Evolutionary conservation across 1,140 invertebrate genomes (phyloP), one percentile per base, ranked within the genome.

Genomic region (Drosophila virilis): DNA sequence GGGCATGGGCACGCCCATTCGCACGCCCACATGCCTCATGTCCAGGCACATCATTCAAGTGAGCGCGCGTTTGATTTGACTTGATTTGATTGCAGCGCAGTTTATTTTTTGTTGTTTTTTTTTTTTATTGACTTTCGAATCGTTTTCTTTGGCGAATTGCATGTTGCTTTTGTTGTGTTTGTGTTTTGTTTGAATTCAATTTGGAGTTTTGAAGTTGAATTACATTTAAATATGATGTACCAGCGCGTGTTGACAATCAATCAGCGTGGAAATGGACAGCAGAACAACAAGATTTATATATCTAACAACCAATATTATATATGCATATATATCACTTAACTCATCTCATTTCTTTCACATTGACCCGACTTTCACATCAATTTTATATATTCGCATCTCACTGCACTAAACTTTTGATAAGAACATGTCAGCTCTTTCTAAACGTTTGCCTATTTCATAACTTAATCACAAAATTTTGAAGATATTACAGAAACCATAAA

Each of bases 31-130:
- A 68, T 55, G 68, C 62, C 66, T 69, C 72, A 82, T 66, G 66
- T 55, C 72, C 73, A 78, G 73, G 62, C 62, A 58, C 81, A 90
- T 78, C 89, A 91, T 80, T 71, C 90, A 91, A 91, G 90, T 91
- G 91, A 91, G 90, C 69, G 73, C 74, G 83, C 83, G 80, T 74
- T 75, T 74, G 69, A 73, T 77, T 75, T 67, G 46, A 52, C 45
- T 80, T 61, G 58, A 55, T 69, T 80, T 67, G 61, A 71, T 78
- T 78, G 59, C 59, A 38, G 74, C 72, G 74, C 74, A 57, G 64
- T 67, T 76, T n/a, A 33, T 51, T 43, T 54, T 77, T 74, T 62
- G 17, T 17, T 17, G 17, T 78, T 38, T 46, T 28, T 69, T 13
- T 38, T 37, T 48, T 40, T 48, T 35, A 46, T 60, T 50, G 38